Evolutionary conservation across 1,140 invertebrate genomes (phyloP).

Genomic region (Thereuonema tuberculata): DNA sequence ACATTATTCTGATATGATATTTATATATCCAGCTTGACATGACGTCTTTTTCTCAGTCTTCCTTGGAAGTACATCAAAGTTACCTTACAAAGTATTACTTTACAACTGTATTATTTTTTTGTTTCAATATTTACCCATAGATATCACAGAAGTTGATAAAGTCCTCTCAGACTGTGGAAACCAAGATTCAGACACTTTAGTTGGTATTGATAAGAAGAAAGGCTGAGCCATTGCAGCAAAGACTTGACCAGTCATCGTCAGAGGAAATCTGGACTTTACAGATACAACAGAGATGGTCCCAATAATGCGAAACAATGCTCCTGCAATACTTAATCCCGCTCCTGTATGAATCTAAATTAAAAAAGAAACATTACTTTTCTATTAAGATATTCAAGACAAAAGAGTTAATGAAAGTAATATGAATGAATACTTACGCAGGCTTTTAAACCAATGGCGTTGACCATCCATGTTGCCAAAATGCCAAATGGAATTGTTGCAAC

Average conservation of each 20-base stretch:
- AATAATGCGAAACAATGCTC: constrained; percentile 27
- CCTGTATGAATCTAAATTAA: constrained; percentile 29
- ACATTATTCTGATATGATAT: no score
- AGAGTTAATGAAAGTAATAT: neutral
- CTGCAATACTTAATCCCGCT: constrained; percentile 30
- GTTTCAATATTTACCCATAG: no score
- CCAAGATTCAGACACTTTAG: constrained; percentile 36
- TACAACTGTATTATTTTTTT: no score
- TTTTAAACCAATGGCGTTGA: constrained; percentile 21
- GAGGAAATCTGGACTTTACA: constrained; percentile 6
- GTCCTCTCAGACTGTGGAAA: constrained; percentile 32
- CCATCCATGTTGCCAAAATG: constrained; percentile 25
- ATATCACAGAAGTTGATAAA: constrained; percentile 24
- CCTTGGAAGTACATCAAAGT: no score
- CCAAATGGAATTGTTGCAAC: constrained; percentile 33
- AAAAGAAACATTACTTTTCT: constrained; percentile 2
- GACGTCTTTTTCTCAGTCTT: no score
- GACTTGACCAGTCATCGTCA: constrained; percentile 26
- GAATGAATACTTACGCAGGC: neutral
- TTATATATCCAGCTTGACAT: no score
- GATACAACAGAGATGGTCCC: constrained; percentile 24
- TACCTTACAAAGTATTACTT: no score
- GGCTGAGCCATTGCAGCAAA: constrained; percentile 33
- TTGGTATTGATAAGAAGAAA: constrained; percentile 35
- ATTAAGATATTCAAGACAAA: neutral